Percentiles rank a stretch among this genome's conserved stretches.
phyloP scores from a whole-genome alignment of 2,113 vertebrate species.

The Leptosomus discolor region DNA sequence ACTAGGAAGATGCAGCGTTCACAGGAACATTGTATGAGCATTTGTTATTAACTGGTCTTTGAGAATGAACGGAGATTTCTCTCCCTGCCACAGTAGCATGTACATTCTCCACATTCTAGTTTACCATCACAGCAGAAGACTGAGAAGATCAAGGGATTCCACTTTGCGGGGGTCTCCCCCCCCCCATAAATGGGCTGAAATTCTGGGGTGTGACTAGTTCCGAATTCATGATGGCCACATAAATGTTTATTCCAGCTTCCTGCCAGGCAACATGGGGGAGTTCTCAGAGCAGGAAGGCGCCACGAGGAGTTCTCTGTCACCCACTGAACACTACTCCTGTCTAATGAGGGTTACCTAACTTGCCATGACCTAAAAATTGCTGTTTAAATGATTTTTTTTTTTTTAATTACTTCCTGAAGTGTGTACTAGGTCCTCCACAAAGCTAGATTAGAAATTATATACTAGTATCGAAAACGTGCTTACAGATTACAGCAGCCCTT shows the following conservation, averaged over 20 bases:
- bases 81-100: background rate
- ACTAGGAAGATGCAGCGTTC: background rate
- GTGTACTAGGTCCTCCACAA: background rate
- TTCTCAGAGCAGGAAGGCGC: background rate
- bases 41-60: background rate
- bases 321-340: background rate
- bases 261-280: background rate
- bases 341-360: slow-evolving; percentile 21
- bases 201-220: background rate
- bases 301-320: background rate
- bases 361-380: slow-evolving; percentile 4
- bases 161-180: background rate
- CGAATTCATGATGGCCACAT: background rate
- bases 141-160: background rate
- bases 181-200: background rate
- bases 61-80: background rate
- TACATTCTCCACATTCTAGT: too few relatives aligned
- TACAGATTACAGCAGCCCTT: background rate
- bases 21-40: fast-evolving
- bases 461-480: background rate
- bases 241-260: background rate
- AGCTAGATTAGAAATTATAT: background rate
- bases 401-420: background rate
- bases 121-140: background rate
- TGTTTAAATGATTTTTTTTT: background rate